Conservation (phyloP, 2,888 invertebrate species). For the Anoplius nigerrimus region DNA sequence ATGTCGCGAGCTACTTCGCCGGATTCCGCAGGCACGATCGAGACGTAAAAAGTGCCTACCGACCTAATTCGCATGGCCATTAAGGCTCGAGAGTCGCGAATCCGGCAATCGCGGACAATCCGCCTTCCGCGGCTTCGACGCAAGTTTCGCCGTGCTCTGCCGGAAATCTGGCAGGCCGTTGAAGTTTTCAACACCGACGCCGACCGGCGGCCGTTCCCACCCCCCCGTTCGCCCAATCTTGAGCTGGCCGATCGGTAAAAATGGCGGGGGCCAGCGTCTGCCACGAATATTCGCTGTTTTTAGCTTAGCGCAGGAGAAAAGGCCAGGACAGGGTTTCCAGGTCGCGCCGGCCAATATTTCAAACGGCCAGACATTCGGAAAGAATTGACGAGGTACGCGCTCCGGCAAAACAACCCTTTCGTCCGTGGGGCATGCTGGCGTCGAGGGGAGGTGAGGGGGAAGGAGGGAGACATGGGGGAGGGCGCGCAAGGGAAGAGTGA, state of each 20-base stretch:
- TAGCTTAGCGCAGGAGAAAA: constrained; percentile 30
- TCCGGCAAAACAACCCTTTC: constrained; percentile 68
- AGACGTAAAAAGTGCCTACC: too few species aligned
- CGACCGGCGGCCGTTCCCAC: too few species aligned
- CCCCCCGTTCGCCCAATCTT: background rate
- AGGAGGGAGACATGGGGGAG: background rate
- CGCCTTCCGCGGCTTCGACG: too few species aligned
- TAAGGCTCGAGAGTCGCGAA: too few species aligned
- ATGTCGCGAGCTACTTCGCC: background rate
- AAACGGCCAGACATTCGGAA: constrained; percentile 67
- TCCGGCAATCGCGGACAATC: too few species aligned
- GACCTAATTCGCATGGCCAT: too few species aligned
- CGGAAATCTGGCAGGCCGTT: too few species aligned
- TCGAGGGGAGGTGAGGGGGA: constrained; percentile 40
- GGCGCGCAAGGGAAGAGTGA: constrained; percentile 30
- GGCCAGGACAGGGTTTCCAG: constrained; percentile 46
- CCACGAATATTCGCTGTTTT: constrained; percentile 46
- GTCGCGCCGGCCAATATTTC: constrained; percentile 63
- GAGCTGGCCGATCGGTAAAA: constrained; percentile 19
- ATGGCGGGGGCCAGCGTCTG: constrained; percentile 10
- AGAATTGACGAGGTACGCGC: constrained; percentile 66
- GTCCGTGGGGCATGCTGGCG: constrained; percentile 59
- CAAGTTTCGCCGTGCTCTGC: too few species aligned
- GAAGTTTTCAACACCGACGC: too few species aligned
- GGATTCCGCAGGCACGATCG: too few species aligned